Base-by-base conservation (phyloP, 2,797 vertebrate genomes). In the Gallirallus australis region DNA sequence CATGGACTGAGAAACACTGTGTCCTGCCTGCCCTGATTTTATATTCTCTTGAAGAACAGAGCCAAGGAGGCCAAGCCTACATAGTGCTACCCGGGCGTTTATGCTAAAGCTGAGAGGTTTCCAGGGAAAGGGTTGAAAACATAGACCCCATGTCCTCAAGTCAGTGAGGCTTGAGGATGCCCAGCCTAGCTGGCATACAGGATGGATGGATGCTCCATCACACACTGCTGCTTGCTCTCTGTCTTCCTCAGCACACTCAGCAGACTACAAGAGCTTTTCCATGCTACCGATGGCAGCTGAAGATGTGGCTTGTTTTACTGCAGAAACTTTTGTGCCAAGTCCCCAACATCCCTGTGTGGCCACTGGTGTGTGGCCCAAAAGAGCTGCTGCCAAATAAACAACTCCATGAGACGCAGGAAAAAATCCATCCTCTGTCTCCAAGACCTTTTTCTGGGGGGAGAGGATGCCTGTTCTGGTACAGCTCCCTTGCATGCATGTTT, bases 401-500 rank as follows among this genome's bases (percentile, higher is more conserved):
- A 40, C 42, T 11, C 20, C 37, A 3, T 1, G 40, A 60, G 59
- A 56, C 0, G 35, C 60, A 39, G 69, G 47, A 40, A 42, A 79
- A 92, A 79, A 75, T 7, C 57, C 78, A 56, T 12, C 57, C 52
- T 64, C 40, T 33, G 9, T 6, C 69, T 39, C 54, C 1, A 25
- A 85, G 53, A 37, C 18, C 50, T 47, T 30, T 59, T 28, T 28
- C 31, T 42, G 18, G 42, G 42, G 31, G 50, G 25, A 30, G 47
- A 30, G 52, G 18, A 52, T 3, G 31, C 4, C 61, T 45, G 1
- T 13, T 20, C 31, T 53, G 53, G 35, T 30, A 20, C 30, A n/a
- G 12, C 2, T 25, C 15, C 57, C 40, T 61, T 37, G 24, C 27
- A 4, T 0, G 7, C 47, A 28, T 1, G 3, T 35, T 80, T 83